These are phyloP conservation scores for Cerceris rybyensis DNA, from an alignment of 2,888 invertebrate genomes.

Conservation along the genomic window DNA sequence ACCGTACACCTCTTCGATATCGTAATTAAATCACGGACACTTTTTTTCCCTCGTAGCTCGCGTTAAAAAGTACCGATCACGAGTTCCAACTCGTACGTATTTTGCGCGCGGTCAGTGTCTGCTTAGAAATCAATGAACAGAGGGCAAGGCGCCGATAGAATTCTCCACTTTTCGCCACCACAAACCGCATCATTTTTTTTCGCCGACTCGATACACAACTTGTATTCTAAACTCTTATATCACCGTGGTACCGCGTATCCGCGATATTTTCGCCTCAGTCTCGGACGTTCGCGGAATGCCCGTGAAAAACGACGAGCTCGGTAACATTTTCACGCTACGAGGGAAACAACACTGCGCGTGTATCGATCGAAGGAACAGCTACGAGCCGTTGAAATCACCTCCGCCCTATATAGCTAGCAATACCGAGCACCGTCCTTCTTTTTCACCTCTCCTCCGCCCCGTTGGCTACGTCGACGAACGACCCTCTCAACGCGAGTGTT, in stretches of 20 bases:
- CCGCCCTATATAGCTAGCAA: constrained; percentile 38
- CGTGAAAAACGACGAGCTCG: constrained; percentile 28
- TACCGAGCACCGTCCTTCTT: too few relatives aligned
- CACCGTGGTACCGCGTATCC: not conserved
- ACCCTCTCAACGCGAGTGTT: constrained; percentile 39
- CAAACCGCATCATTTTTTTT: not conserved
- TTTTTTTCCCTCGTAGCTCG: too few relatives aligned
- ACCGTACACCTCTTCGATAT: too few relatives aligned
- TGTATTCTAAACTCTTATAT: not conserved
- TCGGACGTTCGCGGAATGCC: constrained; percentile 5
- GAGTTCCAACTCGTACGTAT: not conserved
- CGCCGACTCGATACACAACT: not conserved
- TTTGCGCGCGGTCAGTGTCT: constrained; percentile 33
- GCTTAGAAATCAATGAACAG: constrained; percentile 49
- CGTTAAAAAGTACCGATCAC: too few relatives aligned
- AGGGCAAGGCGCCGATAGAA: constrained; percentile 24
- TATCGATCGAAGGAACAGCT: constrained; percentile 63
- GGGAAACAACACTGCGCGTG: constrained; percentile 63
- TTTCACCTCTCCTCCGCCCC: constrained; percentile 24
- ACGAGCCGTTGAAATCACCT: constrained; percentile 54
- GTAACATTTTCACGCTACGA: constrained; percentile 55
- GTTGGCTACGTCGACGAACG: constrained; percentile 1
- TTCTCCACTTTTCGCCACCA: constrained; percentile 10
- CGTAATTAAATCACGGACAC: too few relatives aligned
- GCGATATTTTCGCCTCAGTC: constrained; percentile 7